Evolutionary conservation across 2,888 invertebrate species (phyloP).

Genomic region (Heliconius sara): DNA sequence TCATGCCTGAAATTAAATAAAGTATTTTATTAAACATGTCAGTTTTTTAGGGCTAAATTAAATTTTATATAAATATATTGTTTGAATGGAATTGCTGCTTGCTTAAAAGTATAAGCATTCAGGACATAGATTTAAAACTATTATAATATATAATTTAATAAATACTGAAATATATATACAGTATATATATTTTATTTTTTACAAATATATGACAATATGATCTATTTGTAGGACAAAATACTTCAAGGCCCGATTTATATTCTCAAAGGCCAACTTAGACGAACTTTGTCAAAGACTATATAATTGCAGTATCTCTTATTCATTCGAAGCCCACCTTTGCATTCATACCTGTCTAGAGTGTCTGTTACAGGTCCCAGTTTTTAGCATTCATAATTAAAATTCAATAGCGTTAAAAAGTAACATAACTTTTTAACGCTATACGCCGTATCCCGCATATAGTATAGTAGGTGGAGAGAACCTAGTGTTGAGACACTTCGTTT

Average conservation of each 20-base stretch:
- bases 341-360: constrained; percentile 29
- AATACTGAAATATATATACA: neutral
- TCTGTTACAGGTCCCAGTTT: constrained; percentile 19
- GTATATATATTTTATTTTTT: neutral
- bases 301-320: constrained; percentile 37
- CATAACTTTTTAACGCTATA: too few relatives aligned
- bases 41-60: neutral
- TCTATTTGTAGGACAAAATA: constrained; percentile 16
- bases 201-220: neutral
- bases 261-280: constrained; percentile 28
- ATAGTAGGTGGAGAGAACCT: too few relatives aligned
- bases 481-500: too few relatives aligned
- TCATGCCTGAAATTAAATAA: neutral
- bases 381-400: constrained; percentile 17
- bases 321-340: constrained; percentile 33
- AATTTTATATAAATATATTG: neutral
- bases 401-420: too few relatives aligned
- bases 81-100: neutral
- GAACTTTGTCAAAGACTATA: constrained; percentile 24
- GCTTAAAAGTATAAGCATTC: neutral
- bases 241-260: constrained; percentile 26
- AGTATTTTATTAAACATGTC: neutral
- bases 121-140: neutral
- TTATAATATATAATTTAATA: neutral
- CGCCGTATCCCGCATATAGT: too few relatives aligned